Base-by-base conservation (phyloP, 2,888 invertebrate species). In the Microchrysa polita region DNA sequence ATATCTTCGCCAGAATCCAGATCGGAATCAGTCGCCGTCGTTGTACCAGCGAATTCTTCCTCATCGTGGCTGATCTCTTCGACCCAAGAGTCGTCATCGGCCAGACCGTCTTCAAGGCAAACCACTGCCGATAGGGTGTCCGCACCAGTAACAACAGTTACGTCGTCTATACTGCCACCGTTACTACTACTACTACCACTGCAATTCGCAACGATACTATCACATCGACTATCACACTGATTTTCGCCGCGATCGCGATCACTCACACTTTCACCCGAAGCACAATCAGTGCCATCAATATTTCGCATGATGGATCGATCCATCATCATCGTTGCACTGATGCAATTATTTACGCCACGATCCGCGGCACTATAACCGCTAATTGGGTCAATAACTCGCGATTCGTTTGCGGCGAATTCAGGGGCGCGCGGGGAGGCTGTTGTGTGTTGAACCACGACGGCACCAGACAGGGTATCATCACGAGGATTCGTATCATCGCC, bases 21-120 rank as follows among this genome's bases (percentile, higher is more conserved):
- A 78, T 91, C 90, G 14, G 84, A 88, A 71, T 85, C 87, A 74
- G 89, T 91, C 75, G 88, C 88, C 52, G 90, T 89, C 48, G 90
- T 89, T n/a, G 88, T 89, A 77, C 86, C 88, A 61, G 86, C 87
- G 65, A 87, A 85, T 40, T 88, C 88, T 79, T 92, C 92, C 78
- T 92, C 92, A 80, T 92, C 92, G 82, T 92, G 91, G 79, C 93
- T 93, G 77, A 93, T 88, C 83, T 95, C 94, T 84, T 95, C 95
- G 77, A 95, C 94, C 95, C 95, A 95, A 76, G 94, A 94, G 83
- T 95, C 95, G 84, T 95, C 94, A 81, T 95, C 95, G 67, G 95
- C 94, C 74, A 94, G 86, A 77, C 94, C 94, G 86, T 95, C 94
- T 84, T 94, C 94, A 77, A 94, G 88, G 80, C 91, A 91, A 73